A percentile compares a stretch with the other conserved stretches of the same genome.
These are phyloP conservation scores for Centrocercus urophasianus DNA, from an alignment of 2,113 vertebrate genomes.

Conservation along the genomic window DNA sequence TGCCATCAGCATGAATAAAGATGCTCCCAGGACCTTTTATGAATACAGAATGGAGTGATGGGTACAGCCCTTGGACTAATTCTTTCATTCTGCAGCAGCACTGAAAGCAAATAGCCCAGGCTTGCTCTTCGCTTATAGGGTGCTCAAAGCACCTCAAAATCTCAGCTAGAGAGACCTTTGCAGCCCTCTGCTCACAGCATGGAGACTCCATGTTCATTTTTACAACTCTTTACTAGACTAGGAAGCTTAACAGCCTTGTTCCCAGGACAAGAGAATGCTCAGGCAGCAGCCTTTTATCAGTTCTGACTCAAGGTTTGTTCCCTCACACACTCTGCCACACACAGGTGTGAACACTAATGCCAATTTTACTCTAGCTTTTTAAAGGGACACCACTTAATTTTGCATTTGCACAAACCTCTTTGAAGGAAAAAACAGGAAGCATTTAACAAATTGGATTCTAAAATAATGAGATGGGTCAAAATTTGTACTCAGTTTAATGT, in stretches of 20 bases:
- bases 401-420: neutral
- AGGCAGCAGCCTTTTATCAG: neutral
- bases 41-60: neutral
- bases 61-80: neutral
- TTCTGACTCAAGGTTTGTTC: neutral
- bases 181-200: neutral
- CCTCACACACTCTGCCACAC: neutral
- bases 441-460: neutral
- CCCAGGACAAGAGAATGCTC: rapidly evolving
- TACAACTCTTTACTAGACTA: neutral
- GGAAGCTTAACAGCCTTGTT: neutral
- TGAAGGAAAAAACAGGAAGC: neutral
- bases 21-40: conserved; percentile 52
- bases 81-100: conserved; percentile 53
- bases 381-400: neutral
- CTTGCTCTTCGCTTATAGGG: conserved; percentile 74
- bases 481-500: neutral
- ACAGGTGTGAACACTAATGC: conserved; percentile 46
- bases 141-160: conserved; percentile 57
- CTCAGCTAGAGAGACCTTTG: conserved; percentile 55
- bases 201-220: neutral
- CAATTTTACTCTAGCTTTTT: neutral
- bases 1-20: conserved; percentile 66
- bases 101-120: conserved; percentile 76
- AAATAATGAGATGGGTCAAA: neutral